A percentile compares a stretch with the other conserved stretches of the same genome.
Conservation (phyloP, 92 coral and sea anemone genomes). For the Palythoa caribaeorum region DNA sequence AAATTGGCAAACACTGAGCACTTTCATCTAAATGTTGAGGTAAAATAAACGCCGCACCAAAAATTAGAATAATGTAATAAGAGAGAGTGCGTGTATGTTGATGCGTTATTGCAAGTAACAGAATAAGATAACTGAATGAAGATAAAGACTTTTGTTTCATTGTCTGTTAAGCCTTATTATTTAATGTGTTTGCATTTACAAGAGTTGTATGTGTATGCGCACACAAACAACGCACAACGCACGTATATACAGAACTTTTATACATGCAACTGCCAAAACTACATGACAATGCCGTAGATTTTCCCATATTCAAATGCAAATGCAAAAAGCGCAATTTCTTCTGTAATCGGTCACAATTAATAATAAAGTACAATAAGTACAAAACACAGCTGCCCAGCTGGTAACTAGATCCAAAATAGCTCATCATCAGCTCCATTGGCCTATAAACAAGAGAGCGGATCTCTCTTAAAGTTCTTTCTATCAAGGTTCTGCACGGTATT, state of each 20-base stretch:
- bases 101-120: neutral
- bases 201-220: neutral
- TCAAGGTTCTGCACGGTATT: neutral
- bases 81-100: neutral
- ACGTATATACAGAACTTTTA: neutral
- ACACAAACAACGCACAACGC: neutral
- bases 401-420: neutral
- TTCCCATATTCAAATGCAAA: neutral
- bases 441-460: neutral
- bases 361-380: neutral
- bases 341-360: neutral
- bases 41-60: constrained; percentile 1
- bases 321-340: neutral
- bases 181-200: neutral
- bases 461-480: neutral
- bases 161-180: neutral
- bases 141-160: neutral
- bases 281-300: too few species aligned
- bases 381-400: neutral
- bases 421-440: neutral
- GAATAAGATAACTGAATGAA: neutral
- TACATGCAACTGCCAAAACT: neutral
- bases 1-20: neutral
- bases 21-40: neutral
- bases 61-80: neutral